phyloP scores from a whole-genome alignment of 1,140 invertebrate species.

The Saccostrea echinata region DNA sequence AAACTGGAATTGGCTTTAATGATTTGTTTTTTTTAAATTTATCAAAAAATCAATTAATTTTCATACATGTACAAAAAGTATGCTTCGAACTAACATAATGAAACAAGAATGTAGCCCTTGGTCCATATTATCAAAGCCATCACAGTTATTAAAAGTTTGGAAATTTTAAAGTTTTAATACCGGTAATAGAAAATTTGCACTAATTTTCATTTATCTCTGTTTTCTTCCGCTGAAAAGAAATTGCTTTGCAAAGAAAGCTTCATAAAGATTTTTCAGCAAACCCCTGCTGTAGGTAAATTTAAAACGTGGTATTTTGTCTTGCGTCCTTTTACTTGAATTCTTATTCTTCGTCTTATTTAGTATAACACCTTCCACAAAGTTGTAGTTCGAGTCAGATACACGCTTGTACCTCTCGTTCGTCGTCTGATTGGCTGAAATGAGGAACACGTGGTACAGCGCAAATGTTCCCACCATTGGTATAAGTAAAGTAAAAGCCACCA shows the following conservation, averaged over 20 bases:
- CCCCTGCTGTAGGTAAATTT: conserved; percentile 67
- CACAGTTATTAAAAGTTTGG: too few relatives aligned
- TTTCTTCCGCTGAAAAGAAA: conserved; percentile 17
- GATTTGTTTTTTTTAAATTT: too few relatives aligned
- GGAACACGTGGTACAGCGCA: conserved; percentile 71
- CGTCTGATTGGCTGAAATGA: conserved; percentile 74
- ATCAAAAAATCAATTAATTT: too few relatives aligned
- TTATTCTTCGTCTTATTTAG: neutral
- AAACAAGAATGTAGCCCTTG: too few relatives aligned
- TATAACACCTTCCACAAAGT: neutral
- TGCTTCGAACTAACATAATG: too few relatives aligned
- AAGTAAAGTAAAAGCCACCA: conserved; percentile 65
- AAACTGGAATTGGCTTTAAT: too few relatives aligned
- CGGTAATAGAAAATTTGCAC: too few relatives aligned
- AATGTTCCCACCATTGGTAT: conserved; percentile 68
- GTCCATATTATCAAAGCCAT: too few relatives aligned
- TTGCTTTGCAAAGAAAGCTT: conserved; percentile 63
- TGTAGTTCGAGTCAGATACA: conserved; percentile 34
- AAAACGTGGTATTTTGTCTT: neutral
- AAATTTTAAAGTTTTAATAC: too few relatives aligned
- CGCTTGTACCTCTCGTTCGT: conserved; percentile 76
- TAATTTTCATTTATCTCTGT: neutral
- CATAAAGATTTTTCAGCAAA: conserved; percentile 67
- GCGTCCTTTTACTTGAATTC: conserved; percentile 39
- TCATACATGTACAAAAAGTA: too few relatives aligned